Percentiles rank a stretch among this genome's conserved stretches.
phyloP scores from a whole-genome alignment of 2,888 invertebrate species.

The Drosophila aldrichi region DNA sequence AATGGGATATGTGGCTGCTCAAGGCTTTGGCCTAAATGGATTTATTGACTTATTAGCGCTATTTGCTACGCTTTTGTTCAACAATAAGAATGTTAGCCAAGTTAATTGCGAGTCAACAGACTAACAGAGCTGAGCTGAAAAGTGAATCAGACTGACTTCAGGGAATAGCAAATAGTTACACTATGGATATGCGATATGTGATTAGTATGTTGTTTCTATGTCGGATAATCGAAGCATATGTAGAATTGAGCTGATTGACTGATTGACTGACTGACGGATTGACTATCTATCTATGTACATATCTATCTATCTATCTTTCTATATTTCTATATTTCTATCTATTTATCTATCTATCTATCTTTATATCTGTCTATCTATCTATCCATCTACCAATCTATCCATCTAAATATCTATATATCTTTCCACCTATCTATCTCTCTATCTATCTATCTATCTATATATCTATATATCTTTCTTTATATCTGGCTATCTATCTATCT shows the following conservation, averaged over 20 bases:
- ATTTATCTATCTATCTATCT: too few species aligned
- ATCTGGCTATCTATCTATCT: too few species aligned
- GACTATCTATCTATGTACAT: too few species aligned
- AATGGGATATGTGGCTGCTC: constrained; percentile 19
- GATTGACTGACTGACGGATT: too few species aligned
- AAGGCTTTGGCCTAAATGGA: constrained; percentile 52
- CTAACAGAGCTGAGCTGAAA: neutral
- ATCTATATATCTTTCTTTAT: too few species aligned
- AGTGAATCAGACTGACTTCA: neutral
- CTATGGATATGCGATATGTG: neutral
- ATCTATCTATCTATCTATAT: too few species aligned
- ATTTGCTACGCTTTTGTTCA: constrained; percentile 30
- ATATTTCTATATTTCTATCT: too few species aligned
- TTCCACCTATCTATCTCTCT: too few species aligned
- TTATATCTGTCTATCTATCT: too few species aligned
- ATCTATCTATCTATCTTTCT: too few species aligned
- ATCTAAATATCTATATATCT: too few species aligned
- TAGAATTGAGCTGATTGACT: neutral
- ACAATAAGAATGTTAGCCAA: constrained; percentile 14
- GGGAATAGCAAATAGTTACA: neutral
- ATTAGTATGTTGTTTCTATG: neutral
- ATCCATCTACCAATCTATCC: too few species aligned
- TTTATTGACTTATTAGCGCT: constrained; percentile 62
- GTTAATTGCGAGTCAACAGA: constrained; percentile 29
- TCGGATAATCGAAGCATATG: neutral